A percentile compares a stretch with the other conserved stretches of the same genome.
These are phyloP conservation scores for Crambe crambe DNA, from an alignment of 37 sponge, comb jelly and placozoan genomes.

Conservation along the genomic window DNA sequence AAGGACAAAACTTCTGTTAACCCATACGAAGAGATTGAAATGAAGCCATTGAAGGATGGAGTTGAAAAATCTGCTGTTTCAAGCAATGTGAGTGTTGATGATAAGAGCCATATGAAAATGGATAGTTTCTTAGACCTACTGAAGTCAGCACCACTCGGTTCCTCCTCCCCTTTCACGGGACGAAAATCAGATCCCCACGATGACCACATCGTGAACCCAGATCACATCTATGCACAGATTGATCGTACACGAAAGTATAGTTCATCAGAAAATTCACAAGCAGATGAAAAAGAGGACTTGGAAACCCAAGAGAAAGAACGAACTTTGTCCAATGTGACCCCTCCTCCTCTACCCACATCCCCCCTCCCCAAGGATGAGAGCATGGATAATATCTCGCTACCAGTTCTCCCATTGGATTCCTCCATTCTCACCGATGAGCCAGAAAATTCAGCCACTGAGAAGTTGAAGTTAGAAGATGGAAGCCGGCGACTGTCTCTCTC, in stretches of 20 bases:
- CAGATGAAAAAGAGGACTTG: not conserved
- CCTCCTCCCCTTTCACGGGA: not conserved
- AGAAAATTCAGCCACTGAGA: too few species aligned
- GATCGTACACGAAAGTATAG: not conserved
- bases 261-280: too few species aligned
- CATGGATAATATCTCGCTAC: not conserved
- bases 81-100: not conserved
- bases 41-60: too few species aligned
- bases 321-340: not conserved
- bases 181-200: not conserved
- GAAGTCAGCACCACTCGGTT: not conserved
- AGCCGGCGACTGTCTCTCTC: not conserved
- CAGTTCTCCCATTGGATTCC: too few species aligned
- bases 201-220: not conserved
- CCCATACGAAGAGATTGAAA: too few species aligned
- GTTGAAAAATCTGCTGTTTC: not conserved
- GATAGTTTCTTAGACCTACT: not conserved
- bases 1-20: not conserved
- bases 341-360: not conserved
- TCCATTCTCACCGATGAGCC: too few species aligned
- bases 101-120: not conserved
- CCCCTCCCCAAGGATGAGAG: not conserved
- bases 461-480: not conserved
- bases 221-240: not conserved
- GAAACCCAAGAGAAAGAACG: not conserved